Base-by-base conservation (phyloP, 2,113 vertebrate genomes). In the Hiodon tergisus region DNA sequence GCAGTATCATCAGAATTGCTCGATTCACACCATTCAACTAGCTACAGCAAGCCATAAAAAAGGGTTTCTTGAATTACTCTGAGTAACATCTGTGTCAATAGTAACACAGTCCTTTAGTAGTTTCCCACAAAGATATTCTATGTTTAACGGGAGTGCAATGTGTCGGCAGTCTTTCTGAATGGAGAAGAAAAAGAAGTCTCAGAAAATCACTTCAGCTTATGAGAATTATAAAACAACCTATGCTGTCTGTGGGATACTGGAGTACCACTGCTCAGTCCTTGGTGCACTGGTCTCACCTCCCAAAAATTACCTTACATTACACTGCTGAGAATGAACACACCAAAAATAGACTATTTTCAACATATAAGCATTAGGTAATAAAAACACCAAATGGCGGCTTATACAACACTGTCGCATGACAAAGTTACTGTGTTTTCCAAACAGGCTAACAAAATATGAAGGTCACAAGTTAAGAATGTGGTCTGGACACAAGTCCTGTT, bases 401-500 rank as follows among this genome's bases (percentile, higher is more conserved):
- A 10, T 57, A 46, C 46, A 0, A n/a, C 72, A 16, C 48, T 3
- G 51, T 7, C 14, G 50, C 16, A n/a, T 53, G 13, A 62, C 60
- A 73, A 63, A 63, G 60, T n/a, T n/a, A 11, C 72, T 55, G 61
- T 52, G 17, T 10, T 11, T 8, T 16, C 31, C 46, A 11, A 48
- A 3, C 46, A 17, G 58, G 57, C 55, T 60, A 11, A 53, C 31
- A 53, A 62, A 61, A 31, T 50, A 46, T 0, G 58, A 53, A 50
- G 67, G 74, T 69, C 50, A 62, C 67, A 46, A 13, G 57, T 46
- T 5, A 62, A 47, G 4, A 62, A 62, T 53, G 54, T 6, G 55
- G 67, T 31, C n/a, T 53, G 74, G 66, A 67, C 55, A 46, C n/a
- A 17, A 53, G 51, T 70, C 69, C 53, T 70, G 51, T 51, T 69